Evolutionary conservation across 2,113 vertebrate genomes (phyloP), one percentile per base, ranked within the genome.

Genomic region (Paramisgurnus dabryanus): DNA sequence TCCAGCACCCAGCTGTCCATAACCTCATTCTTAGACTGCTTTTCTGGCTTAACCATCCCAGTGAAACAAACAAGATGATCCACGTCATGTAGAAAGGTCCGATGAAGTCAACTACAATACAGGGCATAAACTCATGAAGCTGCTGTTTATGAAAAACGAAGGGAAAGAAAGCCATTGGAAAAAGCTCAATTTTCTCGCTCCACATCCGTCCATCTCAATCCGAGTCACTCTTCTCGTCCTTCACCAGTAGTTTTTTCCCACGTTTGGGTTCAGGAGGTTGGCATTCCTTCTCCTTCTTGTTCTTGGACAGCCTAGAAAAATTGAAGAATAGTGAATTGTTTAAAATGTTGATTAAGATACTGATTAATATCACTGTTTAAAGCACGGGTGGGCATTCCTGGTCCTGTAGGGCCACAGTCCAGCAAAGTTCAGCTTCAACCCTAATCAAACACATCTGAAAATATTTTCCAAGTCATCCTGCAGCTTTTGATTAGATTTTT

Each of bases 201-300:
- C 34, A 41, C 10, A 17, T 50, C 41, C 49, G 2, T 0, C 13
- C n/a, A 4, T 5, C 43, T 89, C 86, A 93, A 79, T 92, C 89
- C 0, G 91, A 93, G 9, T 92, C 91, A 0, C 84, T 86, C 76
- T 80, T 86, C 74, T 93, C 91, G 65, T 86, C 91, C 82, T 94
- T 94, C 40, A 92, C 47, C 67, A 90, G 78, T 0, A 67, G 79
- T 63, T 87, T 92, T 87, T 93, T 94, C 43, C 85, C 89, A 50
- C 53, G 89, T 85, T 84, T 86, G 7, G 88, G 88, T 70, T 73
- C 87, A 6, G 81, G 80, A 61, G 76, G 53, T 0, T 75, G 78
- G 10, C 79, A 65, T 1, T 87, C 53, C 74, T 84, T 80, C 18
- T 85, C 85, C 34, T 86, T 88, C 27, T 85, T 84, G 43, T 3